A percentile compares a stretch with the other conserved stretches of the same genome.
Conservation (phyloP, 2,888 invertebrate genomes). For the Nycteola revayana region DNA sequence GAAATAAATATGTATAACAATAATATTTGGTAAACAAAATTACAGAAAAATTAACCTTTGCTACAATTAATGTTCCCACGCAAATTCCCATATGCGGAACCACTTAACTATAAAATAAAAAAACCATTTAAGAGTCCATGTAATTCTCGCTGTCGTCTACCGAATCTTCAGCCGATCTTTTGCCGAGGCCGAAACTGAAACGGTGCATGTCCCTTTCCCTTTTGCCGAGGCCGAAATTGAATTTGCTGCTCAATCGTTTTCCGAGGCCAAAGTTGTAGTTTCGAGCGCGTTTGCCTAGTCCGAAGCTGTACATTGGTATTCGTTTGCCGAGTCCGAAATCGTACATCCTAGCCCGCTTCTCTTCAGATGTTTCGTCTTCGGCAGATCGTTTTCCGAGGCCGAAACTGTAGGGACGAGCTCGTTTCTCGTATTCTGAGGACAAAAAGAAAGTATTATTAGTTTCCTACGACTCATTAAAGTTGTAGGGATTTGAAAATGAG, state of each 20-base stretch:
- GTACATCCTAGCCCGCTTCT: slow-evolving; percentile 66
- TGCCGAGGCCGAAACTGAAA: slow-evolving; percentile 82
- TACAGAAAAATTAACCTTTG: slow-evolving; percentile 26
- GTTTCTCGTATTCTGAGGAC: slow-evolving; percentile 72
- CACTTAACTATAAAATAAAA: slow-evolving; percentile 24
- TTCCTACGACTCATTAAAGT: too few relatives aligned
- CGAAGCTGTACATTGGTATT: slow-evolving; percentile 72
- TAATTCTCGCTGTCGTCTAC: slow-evolving; percentile 57
- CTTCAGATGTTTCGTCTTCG: slow-evolving; percentile 55
- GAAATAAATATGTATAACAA: neutral
- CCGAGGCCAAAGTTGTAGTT: slow-evolving; percentile 82
- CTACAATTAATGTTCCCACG: slow-evolving; percentile 30
- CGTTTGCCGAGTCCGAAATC: slow-evolving; percentile 74
- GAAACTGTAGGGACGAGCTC: slow-evolving; percentile 85
- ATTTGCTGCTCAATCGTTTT: slow-evolving; percentile 72
- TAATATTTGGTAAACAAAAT: neutral
- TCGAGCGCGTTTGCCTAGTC: slow-evolving; percentile 71
- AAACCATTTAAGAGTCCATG: slow-evolving; percentile 54
- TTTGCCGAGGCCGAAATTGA: slow-evolving; percentile 82
- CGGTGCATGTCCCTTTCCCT: slow-evolving; percentile 74
- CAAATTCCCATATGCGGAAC: slow-evolving; percentile 34
- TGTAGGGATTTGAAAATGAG: too few relatives aligned
- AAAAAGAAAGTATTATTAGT: slow-evolving; percentile 3
- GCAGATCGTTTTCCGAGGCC: slow-evolving; percentile 85
- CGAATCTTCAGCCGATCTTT: slow-evolving; percentile 62